Evolutionary conservation across 1,140 invertebrate genomes (phyloP).

Genomic region (Pogonus chalceus): DNA sequence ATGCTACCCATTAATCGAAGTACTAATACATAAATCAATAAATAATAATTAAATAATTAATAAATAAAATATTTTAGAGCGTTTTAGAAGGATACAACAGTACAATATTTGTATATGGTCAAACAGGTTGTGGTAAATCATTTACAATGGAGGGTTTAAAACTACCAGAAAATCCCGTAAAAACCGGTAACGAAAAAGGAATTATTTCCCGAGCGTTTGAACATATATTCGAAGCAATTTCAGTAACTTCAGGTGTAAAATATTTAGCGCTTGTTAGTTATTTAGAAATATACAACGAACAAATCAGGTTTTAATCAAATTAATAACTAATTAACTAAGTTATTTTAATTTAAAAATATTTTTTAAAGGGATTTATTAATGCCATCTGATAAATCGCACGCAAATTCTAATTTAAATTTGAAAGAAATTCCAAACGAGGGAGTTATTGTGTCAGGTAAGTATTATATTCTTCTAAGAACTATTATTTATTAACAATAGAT

Average conservation of each 20-base stretch:
- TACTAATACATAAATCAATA: too few species aligned
- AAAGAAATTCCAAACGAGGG: conserved; percentile 74
- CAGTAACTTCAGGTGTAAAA: conserved; percentile 67
- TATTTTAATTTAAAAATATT: not conserved
- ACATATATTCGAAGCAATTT: conserved; percentile 86
- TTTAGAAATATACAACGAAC: conserved; percentile 90
- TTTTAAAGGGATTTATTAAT: conserved; percentile 28
- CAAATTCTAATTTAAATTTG: conserved; percentile 45
- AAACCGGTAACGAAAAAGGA: conserved; percentile 43
- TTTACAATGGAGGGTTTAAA: conserved; percentile 71
- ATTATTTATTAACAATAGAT: conserved; percentile 35
- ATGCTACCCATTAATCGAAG: conserved; percentile 70
- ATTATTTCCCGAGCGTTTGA: conserved; percentile 83
- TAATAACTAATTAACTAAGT: conserved; percentile 37
- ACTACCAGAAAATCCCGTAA: conserved; percentile 28
- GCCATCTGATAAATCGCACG: conserved; percentile 26
- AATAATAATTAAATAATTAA: not conserved
- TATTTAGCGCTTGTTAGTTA: conserved; percentile 86
- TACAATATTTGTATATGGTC: conserved; percentile 81
- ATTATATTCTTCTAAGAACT: too few species aligned
- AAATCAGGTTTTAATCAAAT: conserved; percentile 64
- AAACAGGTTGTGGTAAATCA: conserved; percentile 76
- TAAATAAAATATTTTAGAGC: conserved; percentile 44
- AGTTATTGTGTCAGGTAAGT: conserved; percentile 63
- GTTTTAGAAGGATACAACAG: conserved; percentile 81